Evolutionary conservation across 2,888 invertebrate species (phyloP), one percentile per base, ranked within the genome.

Genomic region (Nemotelus nigrinus): DNA sequence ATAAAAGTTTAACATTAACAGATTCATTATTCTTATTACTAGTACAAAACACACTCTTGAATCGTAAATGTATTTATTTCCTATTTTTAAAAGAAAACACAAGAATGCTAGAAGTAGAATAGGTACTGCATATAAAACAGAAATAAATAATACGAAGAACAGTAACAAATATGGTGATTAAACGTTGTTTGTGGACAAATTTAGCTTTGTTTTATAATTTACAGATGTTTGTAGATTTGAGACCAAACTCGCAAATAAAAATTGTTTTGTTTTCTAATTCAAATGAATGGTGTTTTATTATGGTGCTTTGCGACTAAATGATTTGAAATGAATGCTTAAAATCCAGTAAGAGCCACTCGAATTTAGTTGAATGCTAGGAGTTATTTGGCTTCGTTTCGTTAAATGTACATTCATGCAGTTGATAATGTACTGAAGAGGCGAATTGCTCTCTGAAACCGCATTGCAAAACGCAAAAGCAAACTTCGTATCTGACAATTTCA

Each of bases 1-100:
- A 60, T 74, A 48, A 74, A 74, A 74, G 48, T 48, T 74, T 74
- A 74, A 74, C 60, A 74, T 74, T 47, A 74, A 60, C 74, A 74
- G 50, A 70, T 70, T 70, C 43, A 70, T 65, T 44, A 65, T 70
- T 70, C 70, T 70, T 70, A 70, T 70, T 70, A 70, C 70, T 70
- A 70, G 70, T 70, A 70, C 70, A 70, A 70, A 67, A 70, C 53
- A 25, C 53, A 70, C 70, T 55, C 53, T 41, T 55, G 55, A 53
- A 70, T 70, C 41, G 25, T 70, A 25, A 25, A 25, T 25, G 55
- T 70, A 70, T 70, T 70, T 70, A 70, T 70, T 70, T 70, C 70
- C 55, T 70, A 70, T 70, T 70, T 70, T 70, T 70, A 70, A 67
- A 67, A n/a, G 45, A 67, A 70, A 70, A 70, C 39, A 53, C 53